Base-by-base conservation (phyloP, 1,140 invertebrate genomes). In the Euborellia annulipes region DNA sequence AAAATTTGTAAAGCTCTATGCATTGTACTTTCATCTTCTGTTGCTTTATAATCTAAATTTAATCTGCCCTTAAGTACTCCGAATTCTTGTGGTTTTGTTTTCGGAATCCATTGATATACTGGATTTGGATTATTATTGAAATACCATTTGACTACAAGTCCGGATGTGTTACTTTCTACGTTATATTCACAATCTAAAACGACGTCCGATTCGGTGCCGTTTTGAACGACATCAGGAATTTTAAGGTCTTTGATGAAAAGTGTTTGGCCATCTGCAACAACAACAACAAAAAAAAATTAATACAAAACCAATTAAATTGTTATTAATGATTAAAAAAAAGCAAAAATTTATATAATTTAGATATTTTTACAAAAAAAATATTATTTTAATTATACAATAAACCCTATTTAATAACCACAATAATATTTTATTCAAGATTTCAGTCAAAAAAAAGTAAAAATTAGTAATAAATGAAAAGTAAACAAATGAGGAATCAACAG, bases 71-170 rank as follows among this genome's bases (percentile, higher is more conserved):
- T 67, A 20, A 83, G 63, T 16, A 79, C 67, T 23, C 75, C 76
- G 43, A 71, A 59, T 19, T 69, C 74, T 50, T 74, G 69, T 2
- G 77, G 77, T 51, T 70, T 68, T 36, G 68, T 63, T 2, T 68
- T 68, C 13, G 72, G 69, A 40, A 85, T 83, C 82, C 82, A 86
- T 58, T 85, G 81, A 58, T 85, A 86, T 6, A 85, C 71, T 3
- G 76, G 73, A 23, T 70, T 64, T 1, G 68, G 66, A 54, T 71
- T 68, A 43, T 75, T 69, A 55, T 76, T 76, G 58, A 82, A 78
- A 61, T 73, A 85, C 82, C 82, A 85, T 60, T 85, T 84, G 45
- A 86, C 77, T 23, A 83, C 77, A 21, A 86, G 61, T 21, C 72
- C 76, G 9, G 51, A 52, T 36, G 68, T 67, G 13, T 46, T 22